Base-by-base conservation (phyloP, 2,888 invertebrate species). In the Lepidochrysops patricia region DNA sequence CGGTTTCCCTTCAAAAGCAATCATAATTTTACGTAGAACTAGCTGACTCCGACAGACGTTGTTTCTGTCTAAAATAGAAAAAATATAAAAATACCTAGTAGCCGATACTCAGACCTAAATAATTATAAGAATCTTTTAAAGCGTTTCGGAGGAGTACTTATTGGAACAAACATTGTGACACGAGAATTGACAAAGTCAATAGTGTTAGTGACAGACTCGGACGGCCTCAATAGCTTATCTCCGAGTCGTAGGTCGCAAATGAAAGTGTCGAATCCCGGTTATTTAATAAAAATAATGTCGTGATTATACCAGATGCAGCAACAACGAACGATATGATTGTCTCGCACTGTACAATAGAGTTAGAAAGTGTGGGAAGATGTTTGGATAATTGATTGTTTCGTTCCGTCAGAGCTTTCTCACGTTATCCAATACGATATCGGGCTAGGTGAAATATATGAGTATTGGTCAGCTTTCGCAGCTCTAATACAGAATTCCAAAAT, bases 281-380 rank as follows among this genome's bases (percentile, higher is more conserved):
- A 63, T 66, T 64, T 64, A 62, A 70, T 64, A 62, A 68, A 71
- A 69, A 67, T 68, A 69, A 68, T 66, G 67, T 76, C 75, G 74
- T 74, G 79, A 75, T 79, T 74, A 71, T 74, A 62, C 62, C 65
- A 71, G 65, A 62, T 66, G 64, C 64, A 64, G 57, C 61, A 56
- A 64, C 64, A 68, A 64, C 65, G 64, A 60, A 71, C 75, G 76
- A 76, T 78, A 75, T 75, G 72, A 82, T 84, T 84, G 85, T 83
- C 78, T 82, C 77, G 69, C 72, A 79, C 71, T 68, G 62, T 72
- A 86, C 84, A 87, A 86, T 83, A 71, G 76, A 72, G 78, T 74
- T 87, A 77, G 88, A 88, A 88, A 88, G 88, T 88, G 85, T 87
- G 88, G 79, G 88, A 87, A 84, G 76, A 72, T 67, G 68, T 70